Evolutionary conservation across 64 coral and sea anemone genomes (phyloP), one percentile per base, ranked within the genome.

Genomic region (Hydrozoanthus tunicans): DNA sequence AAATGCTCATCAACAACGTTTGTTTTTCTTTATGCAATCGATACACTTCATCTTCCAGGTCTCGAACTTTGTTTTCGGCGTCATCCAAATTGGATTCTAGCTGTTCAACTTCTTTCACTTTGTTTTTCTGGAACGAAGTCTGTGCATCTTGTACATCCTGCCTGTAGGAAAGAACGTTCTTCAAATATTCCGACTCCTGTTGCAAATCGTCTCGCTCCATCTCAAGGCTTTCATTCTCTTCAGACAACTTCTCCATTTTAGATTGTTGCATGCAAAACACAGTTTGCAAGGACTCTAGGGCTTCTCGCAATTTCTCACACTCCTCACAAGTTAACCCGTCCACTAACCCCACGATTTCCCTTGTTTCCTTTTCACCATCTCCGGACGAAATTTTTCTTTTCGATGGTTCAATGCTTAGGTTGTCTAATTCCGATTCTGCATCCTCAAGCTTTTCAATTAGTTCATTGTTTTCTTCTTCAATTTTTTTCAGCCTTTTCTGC

Each of bases 141-240:
- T 97, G 90, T 1, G 89, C 89, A 77, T 78, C 71, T 52, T 93
- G 92, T 0, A 97, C 90, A 51, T 97, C 95, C 60, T 94, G 76
- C n/a, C 95, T 80, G 61, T 97, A 97, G 17, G 92, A 97, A 57
- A 97, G 84, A 6, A 97, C 95, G 4, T 97, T 82, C 69, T 97
- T 97, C 26, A 97, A 80, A 43, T 97, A 97, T 15, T 97, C 94
- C 0, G 90, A 76, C 58, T 97, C 95, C 53, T 93, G 90, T 25
- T 77, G 54, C 3, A 94, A 53, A 43, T 97, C 95, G 15, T 90
- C 73, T 23, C 79, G 90, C 12, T 97, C 95, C 27, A 89, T 91
- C 1, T 84, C 88, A 43, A 91, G 77, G 2, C 92, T 86, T 64
- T 94, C 90, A 51, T 70, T 58, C 15, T 94, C 85, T 27, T 67